Conservation (phyloP, 2,113 vertebrate species). For the Gymnogyps californianus region DNA sequence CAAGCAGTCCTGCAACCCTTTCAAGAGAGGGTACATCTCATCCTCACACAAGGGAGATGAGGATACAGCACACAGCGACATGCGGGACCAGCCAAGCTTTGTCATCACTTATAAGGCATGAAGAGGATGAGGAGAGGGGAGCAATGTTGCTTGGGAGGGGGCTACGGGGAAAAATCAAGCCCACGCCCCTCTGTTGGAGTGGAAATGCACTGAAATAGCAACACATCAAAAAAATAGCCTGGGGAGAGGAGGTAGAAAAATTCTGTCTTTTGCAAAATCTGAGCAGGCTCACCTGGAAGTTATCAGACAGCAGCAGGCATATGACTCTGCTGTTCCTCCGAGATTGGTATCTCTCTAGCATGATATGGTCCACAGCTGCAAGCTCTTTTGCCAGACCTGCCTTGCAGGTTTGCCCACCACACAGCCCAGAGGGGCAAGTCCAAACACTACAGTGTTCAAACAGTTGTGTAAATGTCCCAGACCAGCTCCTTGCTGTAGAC, state of each 20-base stretch:
- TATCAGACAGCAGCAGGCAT: not conserved
- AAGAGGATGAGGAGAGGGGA: not conserved
- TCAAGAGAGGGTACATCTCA: not conserved
- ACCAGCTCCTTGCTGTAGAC: not conserved
- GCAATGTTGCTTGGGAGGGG: not conserved
- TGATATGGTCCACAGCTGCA: rapidly evolving
- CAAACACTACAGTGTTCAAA: not conserved
- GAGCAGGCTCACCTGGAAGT: not conserved
- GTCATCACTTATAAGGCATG: not conserved
- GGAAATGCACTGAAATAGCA: not conserved
- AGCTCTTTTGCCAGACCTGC: not conserved
- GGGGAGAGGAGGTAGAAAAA: not conserved
- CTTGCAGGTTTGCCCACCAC: not conserved
- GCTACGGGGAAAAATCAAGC: not conserved
- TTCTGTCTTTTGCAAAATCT: not conserved
- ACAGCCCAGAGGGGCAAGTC: not conserved
- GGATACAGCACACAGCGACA: not conserved
- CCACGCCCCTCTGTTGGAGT: not conserved
- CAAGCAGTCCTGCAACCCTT: not conserved
- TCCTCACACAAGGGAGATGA: not conserved
- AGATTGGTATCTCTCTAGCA: not conserved
- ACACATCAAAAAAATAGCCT: not conserved
- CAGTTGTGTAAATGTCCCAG: not conserved
- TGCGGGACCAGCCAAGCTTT: not conserved
- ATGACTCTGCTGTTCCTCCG: not conserved